Evolutionary conservation across 2,888 invertebrate species (phyloP).

Genomic region (Tenthredo amoena): DNA sequence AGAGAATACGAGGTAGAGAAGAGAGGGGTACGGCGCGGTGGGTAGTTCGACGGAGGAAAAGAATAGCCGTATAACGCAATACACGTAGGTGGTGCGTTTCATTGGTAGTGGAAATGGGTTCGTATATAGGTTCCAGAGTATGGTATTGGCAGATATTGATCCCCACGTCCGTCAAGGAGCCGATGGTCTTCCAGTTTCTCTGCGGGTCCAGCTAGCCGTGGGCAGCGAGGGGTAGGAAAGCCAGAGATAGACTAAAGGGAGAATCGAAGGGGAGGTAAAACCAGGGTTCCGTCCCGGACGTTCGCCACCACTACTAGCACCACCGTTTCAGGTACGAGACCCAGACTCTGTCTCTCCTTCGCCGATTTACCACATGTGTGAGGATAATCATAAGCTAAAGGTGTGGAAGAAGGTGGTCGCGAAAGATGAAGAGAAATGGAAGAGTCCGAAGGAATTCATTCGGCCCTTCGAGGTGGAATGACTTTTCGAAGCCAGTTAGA

Average conservation of each 20-base stretch:
- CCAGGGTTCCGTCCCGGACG: slow-evolving; percentile 11
- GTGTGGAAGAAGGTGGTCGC: not conserved
- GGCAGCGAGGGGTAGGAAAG: slow-evolving; percentile 22
- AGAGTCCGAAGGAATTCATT: not conserved
- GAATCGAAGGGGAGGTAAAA: not conserved
- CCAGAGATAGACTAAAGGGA: not conserved
- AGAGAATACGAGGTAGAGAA: not conserved
- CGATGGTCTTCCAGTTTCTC: slow-evolving; percentile 73
- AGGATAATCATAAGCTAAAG: not conserved
- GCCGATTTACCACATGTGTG: not conserved
- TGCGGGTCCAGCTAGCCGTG: slow-evolving; percentile 38
- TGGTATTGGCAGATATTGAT: slow-evolving; percentile 78
- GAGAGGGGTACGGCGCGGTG: not conserved
- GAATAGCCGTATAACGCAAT: slow-evolving; percentile 75
- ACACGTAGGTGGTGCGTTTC: slow-evolving; percentile 71
- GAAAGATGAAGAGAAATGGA: not conserved
- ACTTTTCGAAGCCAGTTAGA: not conserved
- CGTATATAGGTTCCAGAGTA: slow-evolving; percentile 74
- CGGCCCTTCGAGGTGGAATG: not conserved
- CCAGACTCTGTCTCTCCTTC: too few species aligned
- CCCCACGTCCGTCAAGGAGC: slow-evolving; percentile 77
- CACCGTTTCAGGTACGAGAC: not conserved
- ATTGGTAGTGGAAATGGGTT: slow-evolving; percentile 76
- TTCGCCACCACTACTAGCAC: slow-evolving; percentile 3
- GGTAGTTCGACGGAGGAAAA: slow-evolving; percentile 63